Percentiles rank a stretch among this genome's conserved stretches.
These are phyloP conservation scores for Pterocles burchelli DNA, from an alignment of 2,113 vertebrate species.

Conservation along the genomic window DNA sequence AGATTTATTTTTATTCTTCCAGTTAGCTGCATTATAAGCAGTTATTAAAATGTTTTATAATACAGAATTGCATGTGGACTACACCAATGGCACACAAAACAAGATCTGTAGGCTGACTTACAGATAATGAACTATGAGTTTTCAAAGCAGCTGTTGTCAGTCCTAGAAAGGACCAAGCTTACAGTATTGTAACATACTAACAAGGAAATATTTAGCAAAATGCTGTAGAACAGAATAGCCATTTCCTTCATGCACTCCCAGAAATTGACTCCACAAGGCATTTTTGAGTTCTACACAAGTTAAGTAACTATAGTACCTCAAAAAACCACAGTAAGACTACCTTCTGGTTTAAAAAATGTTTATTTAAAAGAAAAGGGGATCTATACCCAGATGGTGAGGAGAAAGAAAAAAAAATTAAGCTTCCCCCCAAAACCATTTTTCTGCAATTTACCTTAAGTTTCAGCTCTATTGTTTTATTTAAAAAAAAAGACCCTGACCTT, in stretches of 20 bases:
- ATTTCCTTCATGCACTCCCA: background rate
- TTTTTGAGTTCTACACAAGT: background rate
- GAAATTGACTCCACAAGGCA: background rate
- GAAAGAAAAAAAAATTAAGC: background rate
- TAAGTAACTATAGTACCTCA: background rate
- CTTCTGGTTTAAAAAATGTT: constrained; percentile 52
- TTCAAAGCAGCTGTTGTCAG: background rate
- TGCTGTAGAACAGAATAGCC: background rate
- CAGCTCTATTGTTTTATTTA: background rate
- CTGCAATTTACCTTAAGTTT: constrained; percentile 18
- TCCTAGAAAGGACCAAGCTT: background rate
- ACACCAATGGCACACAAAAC: background rate
- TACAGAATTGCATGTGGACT: background rate
- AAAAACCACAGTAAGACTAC: constrained; percentile 1
- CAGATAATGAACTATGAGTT: background rate
- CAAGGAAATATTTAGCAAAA: background rate
- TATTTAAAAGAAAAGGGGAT: constrained; percentile 64
- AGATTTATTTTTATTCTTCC: background rate
- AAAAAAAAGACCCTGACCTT: background rate
- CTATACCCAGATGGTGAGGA: constrained; percentile 13
- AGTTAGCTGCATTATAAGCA: background rate
- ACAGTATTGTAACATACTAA: background rate
- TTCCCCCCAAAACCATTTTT: background rate
- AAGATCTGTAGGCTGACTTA: background rate
- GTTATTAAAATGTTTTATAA: background rate